phyloP scores from a whole-genome alignment of 2,888 invertebrate species.

The Atrina japonica region DNA sequence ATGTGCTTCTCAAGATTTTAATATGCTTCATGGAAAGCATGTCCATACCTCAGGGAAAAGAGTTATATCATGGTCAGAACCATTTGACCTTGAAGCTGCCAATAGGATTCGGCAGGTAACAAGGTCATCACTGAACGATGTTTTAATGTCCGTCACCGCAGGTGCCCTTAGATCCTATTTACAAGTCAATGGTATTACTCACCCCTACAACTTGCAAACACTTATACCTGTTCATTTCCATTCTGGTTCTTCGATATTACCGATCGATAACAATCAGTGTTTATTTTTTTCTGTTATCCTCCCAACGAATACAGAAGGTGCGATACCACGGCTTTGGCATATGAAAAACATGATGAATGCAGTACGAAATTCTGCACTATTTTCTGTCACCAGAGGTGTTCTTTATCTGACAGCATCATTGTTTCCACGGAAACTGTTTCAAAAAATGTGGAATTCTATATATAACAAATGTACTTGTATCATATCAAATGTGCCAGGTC shows the following conservation, averaged over 20 bases:
- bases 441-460: slow-evolving; percentile 72
- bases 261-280: slow-evolving; percentile 60
- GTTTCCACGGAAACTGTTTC: slow-evolving; percentile 76
- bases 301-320: slow-evolving; percentile 84
- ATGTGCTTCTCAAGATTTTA: slow-evolving; percentile 80
- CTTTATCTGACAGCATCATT: slow-evolving; percentile 81
- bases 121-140: slow-evolving; percentile 83
- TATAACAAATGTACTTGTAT: slow-evolving; percentile 73
- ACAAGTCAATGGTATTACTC: slow-evolving; percentile 81
- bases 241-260: slow-evolving; percentile 32
- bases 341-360: slow-evolving; percentile 82
- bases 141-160: slow-evolving; percentile 83
- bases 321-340: slow-evolving; percentile 84
- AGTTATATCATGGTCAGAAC: slow-evolving; percentile 82
- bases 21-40: slow-evolving; percentile 79
- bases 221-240: slow-evolving; percentile 74
- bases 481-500: slow-evolving; percentile 82
- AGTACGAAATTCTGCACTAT: slow-evolving; percentile 82
- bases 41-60: slow-evolving; percentile 73
- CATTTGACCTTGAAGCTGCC: slow-evolving; percentile 80
- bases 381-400: slow-evolving; percentile 82
- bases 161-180: slow-evolving; percentile 82
- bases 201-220: slow-evolving; percentile 82
- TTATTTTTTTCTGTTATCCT: slow-evolving; percentile 77
- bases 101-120: slow-evolving; percentile 83